Percentiles rank a stretch among this genome's conserved stretches.
Evolutionary conservation across 2,797 vertebrate species (phyloP).

Genomic region (Anas acuta): DNA sequence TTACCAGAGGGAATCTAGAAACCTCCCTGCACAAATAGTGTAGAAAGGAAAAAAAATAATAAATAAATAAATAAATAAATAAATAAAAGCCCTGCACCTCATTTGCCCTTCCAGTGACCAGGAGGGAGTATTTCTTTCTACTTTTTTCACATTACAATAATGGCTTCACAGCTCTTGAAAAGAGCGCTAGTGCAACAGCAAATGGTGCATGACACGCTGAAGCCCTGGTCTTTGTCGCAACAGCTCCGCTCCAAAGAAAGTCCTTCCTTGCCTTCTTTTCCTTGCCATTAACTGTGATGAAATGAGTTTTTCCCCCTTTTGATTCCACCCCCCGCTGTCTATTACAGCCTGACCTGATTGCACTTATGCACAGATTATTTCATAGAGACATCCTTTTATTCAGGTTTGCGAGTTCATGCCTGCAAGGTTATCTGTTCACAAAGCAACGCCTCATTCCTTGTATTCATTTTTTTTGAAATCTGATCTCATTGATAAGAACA

Average conservation of each 20-base stretch:
- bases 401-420: conserved; percentile 75
- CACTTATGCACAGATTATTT: conserved; percentile 81
- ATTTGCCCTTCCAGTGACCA: conserved; percentile 90
- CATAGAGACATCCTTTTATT: conserved; percentile 78
- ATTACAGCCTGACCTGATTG: conserved; percentile 79
- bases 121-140: conserved; percentile 84
- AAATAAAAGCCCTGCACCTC: conserved; percentile 75
- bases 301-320: conserved; percentile 83
- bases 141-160: conserved; percentile 84
- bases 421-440: conserved; percentile 83
- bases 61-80: too few species aligned
- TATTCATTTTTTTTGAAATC: conserved; percentile 74
- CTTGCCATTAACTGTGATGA: conserved; percentile 86
- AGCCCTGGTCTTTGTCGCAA: conserved; percentile 79
- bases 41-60: background rate
- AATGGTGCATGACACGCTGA: conserved; percentile 86
- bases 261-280: conserved; percentile 83
- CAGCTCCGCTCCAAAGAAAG: conserved; percentile 81
- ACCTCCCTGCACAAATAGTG: conserved; percentile 63
- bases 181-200: conserved; percentile 81
- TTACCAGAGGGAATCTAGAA: conserved; percentile 63
- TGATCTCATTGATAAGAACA: conserved; percentile 79
- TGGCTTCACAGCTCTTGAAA: conserved; percentile 85
- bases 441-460: conserved; percentile 69
- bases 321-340: conserved; percentile 76